Conservation (phyloP, 2,113 vertebrate genomes). For the Tupaia chinensis region DNA sequence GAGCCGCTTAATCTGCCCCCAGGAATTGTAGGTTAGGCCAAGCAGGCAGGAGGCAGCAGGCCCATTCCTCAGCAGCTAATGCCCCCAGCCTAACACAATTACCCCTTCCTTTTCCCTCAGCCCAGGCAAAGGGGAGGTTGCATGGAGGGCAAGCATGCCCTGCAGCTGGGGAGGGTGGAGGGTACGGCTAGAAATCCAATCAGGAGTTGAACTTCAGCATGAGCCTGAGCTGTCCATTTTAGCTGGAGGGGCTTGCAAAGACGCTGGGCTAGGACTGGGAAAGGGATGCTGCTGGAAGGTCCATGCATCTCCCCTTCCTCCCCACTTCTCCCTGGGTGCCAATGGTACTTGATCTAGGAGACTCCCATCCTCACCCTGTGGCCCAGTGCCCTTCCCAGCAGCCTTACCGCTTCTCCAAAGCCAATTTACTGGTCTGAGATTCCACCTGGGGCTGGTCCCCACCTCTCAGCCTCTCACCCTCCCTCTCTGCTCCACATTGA, state of each 20-base stretch:
- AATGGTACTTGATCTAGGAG: not conserved
- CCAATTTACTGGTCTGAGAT: not conserved
- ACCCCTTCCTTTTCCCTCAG: constrained; percentile 88
- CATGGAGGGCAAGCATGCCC: constrained; percentile 90
- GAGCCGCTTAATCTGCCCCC: constrained; percentile 94
- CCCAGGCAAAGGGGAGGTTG: constrained; percentile 92
- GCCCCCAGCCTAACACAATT: constrained; percentile 96
- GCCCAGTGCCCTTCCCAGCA: constrained; percentile 51
- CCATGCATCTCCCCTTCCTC: no score
- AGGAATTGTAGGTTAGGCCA: constrained; percentile 91
- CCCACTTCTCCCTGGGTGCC: not conserved
- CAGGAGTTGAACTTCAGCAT: constrained; percentile 78
- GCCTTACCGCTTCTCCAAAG: constrained; percentile 49
- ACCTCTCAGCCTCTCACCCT: constrained; percentile 63
- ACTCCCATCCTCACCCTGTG: not conserved
- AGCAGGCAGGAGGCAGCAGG: constrained; percentile 84
- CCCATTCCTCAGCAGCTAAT: constrained; percentile 87
- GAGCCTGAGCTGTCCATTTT: constrained; percentile 8
- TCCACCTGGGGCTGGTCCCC: constrained; percentile 26
- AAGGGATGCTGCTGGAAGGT: not conserved
- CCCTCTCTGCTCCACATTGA: constrained; percentile 79
- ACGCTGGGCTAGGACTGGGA: not conserved
- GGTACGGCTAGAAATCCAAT: constrained; percentile 91
- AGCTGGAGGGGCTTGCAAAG: constrained; percentile 22
- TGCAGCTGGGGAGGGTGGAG: constrained; percentile 87